Base-by-base conservation (phyloP, 2,113 vertebrate genomes). In the Thoracochromis brauschi region DNA sequence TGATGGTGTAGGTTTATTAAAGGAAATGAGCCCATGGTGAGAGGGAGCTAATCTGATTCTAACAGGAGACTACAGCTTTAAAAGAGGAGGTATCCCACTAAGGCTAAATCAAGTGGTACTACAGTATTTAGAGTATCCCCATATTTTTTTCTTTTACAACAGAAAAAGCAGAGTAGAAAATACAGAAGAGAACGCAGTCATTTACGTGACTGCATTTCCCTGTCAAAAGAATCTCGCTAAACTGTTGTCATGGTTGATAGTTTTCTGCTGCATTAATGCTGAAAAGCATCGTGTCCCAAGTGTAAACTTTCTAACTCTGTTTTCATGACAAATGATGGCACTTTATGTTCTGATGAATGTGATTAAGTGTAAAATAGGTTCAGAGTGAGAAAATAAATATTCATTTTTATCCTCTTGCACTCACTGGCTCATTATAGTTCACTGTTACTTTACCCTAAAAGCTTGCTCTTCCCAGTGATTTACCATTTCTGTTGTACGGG, bases 1-100 rank as follows among this genome's bases (percentile, higher is more conserved):
- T 93, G 93, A 95, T 93, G 92, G 89, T 85, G 89, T 90, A 90
- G 89, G 87, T 94, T 94, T 93, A 95, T 93, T 92, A 94, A 93
- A 91, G 84, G 88, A 91, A 93, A 93, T 89, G 88, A 90, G 84
- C 86, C 90, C 47, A 53, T 42, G 80, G 86, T 81, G 47, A 79
- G 83, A 63, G 81, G 31, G 87, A 90, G 87, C 81, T 83, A 54
- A 88, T 92, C 81, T 87, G 85, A 92, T 91, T 92, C 53, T 60
- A 88, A 65, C 68, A 68, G 85, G 55, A 83, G 24, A 47, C 84
- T 81, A 16, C 17, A 26, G 87, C 33, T 84, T 63, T 88, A 81
- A 90, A 90, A 85, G 91, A 47, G 75, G 75, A 81, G 83, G 42
- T 58, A 47, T 17, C 75, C 51, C 55, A 60, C 79, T 80, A 42